Evolutionary conservation across 2,113 vertebrate genomes (phyloP).

Genomic region (Nematolebias whitei): DNA sequence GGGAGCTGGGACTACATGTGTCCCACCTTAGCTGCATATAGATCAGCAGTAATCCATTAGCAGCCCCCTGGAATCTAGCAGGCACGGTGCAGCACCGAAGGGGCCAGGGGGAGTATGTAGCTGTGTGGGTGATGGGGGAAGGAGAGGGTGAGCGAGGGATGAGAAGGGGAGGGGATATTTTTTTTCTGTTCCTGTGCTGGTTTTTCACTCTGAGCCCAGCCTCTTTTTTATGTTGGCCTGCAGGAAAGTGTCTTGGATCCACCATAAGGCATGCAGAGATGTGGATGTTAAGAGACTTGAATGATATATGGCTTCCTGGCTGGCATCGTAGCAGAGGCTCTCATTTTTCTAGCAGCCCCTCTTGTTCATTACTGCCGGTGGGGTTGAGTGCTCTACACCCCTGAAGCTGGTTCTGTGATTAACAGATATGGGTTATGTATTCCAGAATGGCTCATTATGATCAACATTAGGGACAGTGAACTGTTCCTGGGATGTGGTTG

Average conservation of each 20-base stretch:
- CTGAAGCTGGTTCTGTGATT: constrained; percentile 37
- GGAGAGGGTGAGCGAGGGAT: constrained; percentile 46
- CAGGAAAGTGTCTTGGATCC: constrained; percentile 71
- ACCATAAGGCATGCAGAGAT: constrained; percentile 70
- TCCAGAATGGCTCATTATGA: constrained; percentile 45
- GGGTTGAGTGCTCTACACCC: constrained; percentile 30
- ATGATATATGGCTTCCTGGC: constrained; percentile 78
- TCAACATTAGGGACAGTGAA: constrained; percentile 28
- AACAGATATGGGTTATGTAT: constrained; percentile 54
- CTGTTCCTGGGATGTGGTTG: constrained; percentile 39
- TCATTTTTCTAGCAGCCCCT: constrained; percentile 51
- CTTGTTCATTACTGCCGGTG: constrained; percentile 48
- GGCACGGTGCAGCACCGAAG: constrained; percentile 70
- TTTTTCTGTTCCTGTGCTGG: constrained; percentile 45
- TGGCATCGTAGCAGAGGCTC: constrained; percentile 69
- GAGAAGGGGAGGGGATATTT: constrained; percentile 60
- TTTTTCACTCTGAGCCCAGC: constrained; percentile 64
- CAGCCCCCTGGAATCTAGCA: constrained; percentile 78
- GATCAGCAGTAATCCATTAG: constrained; percentile 80
- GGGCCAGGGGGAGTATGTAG: constrained; percentile 71
- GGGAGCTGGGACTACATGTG: constrained; percentile 70
- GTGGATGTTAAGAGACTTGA: constrained; percentile 65
- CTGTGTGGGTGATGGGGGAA: constrained; percentile 56
- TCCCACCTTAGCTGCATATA: constrained; percentile 78
- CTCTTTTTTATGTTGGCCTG: constrained; percentile 71